These are phyloP conservation scores for Xenopus tropicalis DNA, from an alignment of 2,113 vertebrate species.

Conservation along the genomic window UCB_Xtro_10.0 CM004450.2:93296001-93296500, in stretches of 20 bases:
- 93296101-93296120: slow-evolving; percentile 18
- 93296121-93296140: neutral
- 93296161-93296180: neutral
- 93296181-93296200: neutral
- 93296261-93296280: neutral
- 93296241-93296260: neutral
- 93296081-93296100: neutral
- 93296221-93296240: slow-evolving; percentile 3
- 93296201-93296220: neutral
- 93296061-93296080: neutral
- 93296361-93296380: neutral
- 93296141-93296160: neutral
- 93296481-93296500: neutral
- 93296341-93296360: slow-evolving; percentile 17
- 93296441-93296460: neutral
- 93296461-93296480: neutral
- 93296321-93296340: slow-evolving; percentile 25
- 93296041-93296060: neutral
- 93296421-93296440: neutral
- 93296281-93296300: neutral
- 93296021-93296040: neutral
- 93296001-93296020: neutral
- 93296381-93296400: neutral
- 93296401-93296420: neutral
- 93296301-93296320: slow-evolving; percentile 11